Conservation (phyloP, 2,113 vertebrate species). For the Larimichthys crocea region DNA sequence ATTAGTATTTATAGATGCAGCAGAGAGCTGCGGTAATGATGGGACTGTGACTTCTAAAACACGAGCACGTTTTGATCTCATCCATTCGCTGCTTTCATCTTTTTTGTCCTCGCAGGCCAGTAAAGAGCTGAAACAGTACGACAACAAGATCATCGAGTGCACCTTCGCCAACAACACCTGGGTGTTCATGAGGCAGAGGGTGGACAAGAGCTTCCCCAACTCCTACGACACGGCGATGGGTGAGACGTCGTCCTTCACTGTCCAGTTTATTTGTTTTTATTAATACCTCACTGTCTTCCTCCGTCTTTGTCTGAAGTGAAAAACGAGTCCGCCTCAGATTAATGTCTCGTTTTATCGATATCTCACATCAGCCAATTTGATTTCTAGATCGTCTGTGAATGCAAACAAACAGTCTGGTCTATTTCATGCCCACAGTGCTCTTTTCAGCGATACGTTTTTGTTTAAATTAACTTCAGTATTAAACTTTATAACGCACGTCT, state of each 20-base stretch:
- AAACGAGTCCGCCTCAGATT: conserved; percentile 20
- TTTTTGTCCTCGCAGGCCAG: conserved; percentile 85
- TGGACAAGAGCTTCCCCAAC: conserved; percentile 99
- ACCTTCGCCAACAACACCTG: conserved; percentile 96
- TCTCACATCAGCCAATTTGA: conserved; percentile 40
- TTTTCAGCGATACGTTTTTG: conserved; percentile 1
- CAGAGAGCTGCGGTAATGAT: background rate
- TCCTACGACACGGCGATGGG: conserved; percentile 97
- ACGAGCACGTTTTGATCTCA: background rate
- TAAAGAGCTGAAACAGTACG: conserved; percentile 96
- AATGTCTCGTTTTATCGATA: conserved; percentile 45
- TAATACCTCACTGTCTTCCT: conserved; percentile 16
- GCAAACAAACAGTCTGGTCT: conserved; percentile 20
- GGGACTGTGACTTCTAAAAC: background rate
- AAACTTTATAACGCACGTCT: too few species aligned
- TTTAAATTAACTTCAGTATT: too few species aligned
- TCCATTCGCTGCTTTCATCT: conserved; percentile 10
- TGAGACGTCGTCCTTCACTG: conserved; percentile 80
- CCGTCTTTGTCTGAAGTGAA: conserved; percentile 10
- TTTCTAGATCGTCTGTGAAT: background rate
- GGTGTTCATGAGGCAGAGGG: conserved; percentile 98
- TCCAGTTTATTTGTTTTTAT: background rate
- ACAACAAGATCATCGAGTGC: conserved; percentile 99
- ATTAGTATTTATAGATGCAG: conserved; percentile 9
- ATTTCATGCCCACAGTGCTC: background rate